Conservation (phyloP, 1,140 invertebrate species). For the Trichonephila clavata region DNA sequence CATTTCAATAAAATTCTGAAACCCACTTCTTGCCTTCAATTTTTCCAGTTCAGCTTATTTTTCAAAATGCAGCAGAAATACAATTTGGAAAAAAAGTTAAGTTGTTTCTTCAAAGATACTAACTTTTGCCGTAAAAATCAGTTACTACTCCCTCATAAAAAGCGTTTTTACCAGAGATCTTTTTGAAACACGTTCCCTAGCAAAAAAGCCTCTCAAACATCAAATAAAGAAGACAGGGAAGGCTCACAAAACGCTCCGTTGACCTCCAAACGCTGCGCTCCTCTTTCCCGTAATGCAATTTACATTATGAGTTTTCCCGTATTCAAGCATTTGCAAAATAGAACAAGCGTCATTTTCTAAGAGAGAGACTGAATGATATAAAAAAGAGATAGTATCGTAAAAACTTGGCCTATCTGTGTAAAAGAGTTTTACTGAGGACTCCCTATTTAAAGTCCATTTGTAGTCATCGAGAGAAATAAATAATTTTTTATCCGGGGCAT, state of each 20-base stretch:
- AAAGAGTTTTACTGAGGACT: neutral
- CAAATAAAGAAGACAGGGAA: neutral
- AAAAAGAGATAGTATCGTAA: neutral
- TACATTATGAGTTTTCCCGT: constrained; percentile 28
- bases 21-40: too few relatives aligned
- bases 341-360: neutral
- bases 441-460: constrained; percentile 42
- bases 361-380: neutral
- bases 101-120: neutral
- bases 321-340: neutral
- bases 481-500: neutral
- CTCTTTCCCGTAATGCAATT: constrained; percentile 24
- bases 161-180: neutral
- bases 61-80: too few relatives aligned
- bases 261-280: neutral
- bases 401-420: neutral
- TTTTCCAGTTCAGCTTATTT: too few relatives aligned
- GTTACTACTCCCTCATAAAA: neutral
- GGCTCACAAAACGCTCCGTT: neutral
- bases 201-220: neutral
- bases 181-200: neutral
- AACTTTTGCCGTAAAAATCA: neutral
- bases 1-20: too few relatives aligned
- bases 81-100: too few relatives aligned
- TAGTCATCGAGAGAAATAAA: neutral